Conservation (phyloP, 2,888 invertebrate genomes). For the Oasisia sp. region DNA sequence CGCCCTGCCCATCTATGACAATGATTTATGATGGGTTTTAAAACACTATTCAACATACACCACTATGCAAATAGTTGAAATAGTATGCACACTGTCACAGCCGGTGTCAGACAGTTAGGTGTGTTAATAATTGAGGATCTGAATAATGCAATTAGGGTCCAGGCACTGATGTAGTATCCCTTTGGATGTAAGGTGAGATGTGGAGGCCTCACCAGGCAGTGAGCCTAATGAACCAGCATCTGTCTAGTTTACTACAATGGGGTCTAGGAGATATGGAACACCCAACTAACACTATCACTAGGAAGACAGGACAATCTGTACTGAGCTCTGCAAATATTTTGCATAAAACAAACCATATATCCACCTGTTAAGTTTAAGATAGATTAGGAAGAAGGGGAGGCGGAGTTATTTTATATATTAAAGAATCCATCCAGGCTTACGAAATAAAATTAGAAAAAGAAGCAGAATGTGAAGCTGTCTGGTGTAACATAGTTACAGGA, state of each 20-base stretch:
- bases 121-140: not conserved
- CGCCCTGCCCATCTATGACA: no score
- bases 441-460: no score
- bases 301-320: not conserved
- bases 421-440: no score
- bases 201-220: not conserved
- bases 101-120: not conserved
- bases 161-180: not conserved
- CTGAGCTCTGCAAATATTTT: no score
- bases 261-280: not conserved
- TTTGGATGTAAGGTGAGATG: not conserved
- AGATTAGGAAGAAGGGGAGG: no score
- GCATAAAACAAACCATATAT: not conserved
- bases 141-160: not conserved
- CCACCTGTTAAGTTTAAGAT: not conserved
- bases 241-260: not conserved
- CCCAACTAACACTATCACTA: not conserved
- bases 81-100: not conserved
- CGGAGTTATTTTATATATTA: no score
- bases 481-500: no score
- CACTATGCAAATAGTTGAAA: not conserved
- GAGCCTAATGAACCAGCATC: not conserved
- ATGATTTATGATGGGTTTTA: not conserved
- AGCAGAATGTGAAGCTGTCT: no score
- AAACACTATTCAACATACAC: not conserved